Evolutionary conservation across 2,113 vertebrate genomes (phyloP), one percentile per base, ranked within the genome.

Genomic region (Albula glossodonta): DNA sequence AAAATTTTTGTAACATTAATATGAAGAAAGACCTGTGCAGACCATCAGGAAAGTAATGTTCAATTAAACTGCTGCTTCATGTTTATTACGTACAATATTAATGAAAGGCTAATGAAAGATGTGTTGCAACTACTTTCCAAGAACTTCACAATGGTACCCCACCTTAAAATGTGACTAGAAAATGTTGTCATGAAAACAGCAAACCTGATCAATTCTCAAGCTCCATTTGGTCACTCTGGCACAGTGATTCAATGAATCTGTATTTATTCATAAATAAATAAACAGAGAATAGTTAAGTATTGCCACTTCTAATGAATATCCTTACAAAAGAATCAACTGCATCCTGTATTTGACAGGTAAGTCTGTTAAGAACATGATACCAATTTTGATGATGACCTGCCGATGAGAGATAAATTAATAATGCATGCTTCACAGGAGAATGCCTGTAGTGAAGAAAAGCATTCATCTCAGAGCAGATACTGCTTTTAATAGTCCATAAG

Each of bases 21-120:
- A 3, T 66, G 88, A 87, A 88, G 84, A 84, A 84, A 86, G 80
- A 83, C 78, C 89, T 88, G 88, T 83, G 89, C 86, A 87, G 90
- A 90, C 90, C 89, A 87, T 41, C 80, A 9, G 48, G 56, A 41
- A 52, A 66, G 31, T 41, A 41, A 41, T 41, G 31, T 41, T 41
- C 31, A 41, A 41, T 41, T 41, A 41, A 41, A 41, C 31, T 41
- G 1, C 31, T 41, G 31, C 31, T 41, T 41, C 31, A 41, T 41
- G 31, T 41, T 41, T 41, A 41, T 41, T 41, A 1, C 31, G 31
- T 41, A 41, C 31, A 41, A 41, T 41, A 41, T 41, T 41, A 41
- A 41, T 41, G 31, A 41, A 41, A 41, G 31, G 31, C 31, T 41
- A 41, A 41, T 41, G 31, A 41, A 41, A 41, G 31, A 41, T 41